Evolutionary conservation across 2,888 invertebrate species (phyloP), one percentile per base, ranked within the genome.

Genomic region (Chironomus tentans): DNA sequence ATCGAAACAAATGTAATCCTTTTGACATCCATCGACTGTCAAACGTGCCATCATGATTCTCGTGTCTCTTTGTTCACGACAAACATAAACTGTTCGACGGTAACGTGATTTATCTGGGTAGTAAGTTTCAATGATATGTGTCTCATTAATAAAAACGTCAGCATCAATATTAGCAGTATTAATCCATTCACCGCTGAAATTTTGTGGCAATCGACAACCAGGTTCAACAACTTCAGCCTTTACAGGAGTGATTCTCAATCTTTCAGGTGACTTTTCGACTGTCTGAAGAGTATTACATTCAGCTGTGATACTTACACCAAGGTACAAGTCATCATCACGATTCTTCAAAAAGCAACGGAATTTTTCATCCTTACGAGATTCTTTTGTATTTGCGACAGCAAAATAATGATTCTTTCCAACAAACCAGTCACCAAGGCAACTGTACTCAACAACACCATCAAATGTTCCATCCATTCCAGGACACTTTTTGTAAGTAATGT

Each of bases 111-210:
- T 93, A 83, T 98, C 97, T 0, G 97, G 97, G 83, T 94, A 94
- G 85, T 94, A 96, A 0, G 94, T 95, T 85, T 97, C 97, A 79
- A 96, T 93, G 50, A 98, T 96, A 81, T 98, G 98, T 0, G 98
- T 98, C 81, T 95, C 94, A 81, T 98, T 98, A 61, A 98, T 95
- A 68, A 89, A 88, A 0, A 97, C 91, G 83, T 97, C 95, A 0
- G 97, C 97, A 83, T 97, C 97, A 78, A 96, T 93, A 82, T 98
- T 97, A 0, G 97, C 97, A 0, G 98, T 97, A 81, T 98, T 98
- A 73, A 97, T 94, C 98, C 98, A 98, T 22, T 93, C 90, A 0
- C 98, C 97, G 0, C 92, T 90, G 84, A 96, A 96, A 82, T 98
- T 97, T 82, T 95, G 92, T 0, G 98, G 97, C 77, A 98, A 84